Evolutionary conservation across 2,797 vertebrate genomes (phyloP).

Genomic region (Rhinella marina): DNA sequence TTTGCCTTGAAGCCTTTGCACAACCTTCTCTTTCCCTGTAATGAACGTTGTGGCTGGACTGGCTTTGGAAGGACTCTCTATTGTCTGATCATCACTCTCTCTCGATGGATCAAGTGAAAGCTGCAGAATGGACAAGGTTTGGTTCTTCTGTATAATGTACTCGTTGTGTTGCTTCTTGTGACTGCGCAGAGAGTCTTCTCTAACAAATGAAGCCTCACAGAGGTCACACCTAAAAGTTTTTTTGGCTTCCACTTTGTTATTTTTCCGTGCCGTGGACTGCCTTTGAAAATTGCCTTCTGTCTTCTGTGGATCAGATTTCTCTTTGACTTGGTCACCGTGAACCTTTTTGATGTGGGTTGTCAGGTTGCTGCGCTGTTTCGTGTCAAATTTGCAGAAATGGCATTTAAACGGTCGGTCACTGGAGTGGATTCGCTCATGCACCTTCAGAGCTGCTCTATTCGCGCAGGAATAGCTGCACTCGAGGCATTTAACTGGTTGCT

Average conservation of each 20-base stretch:
- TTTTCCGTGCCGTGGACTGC: constrained; percentile 80
- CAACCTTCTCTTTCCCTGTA: constrained; percentile 86
- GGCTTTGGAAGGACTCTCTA: constrained; percentile 73
- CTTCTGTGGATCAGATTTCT: constrained; percentile 66
- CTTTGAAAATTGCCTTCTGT: constrained; percentile 72
- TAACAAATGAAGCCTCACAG: constrained; percentile 90
- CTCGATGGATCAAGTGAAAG: constrained; percentile 69
- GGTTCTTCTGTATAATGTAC: constrained; percentile 64
- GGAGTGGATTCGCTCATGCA: constrained; percentile 91
- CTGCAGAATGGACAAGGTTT: constrained; percentile 73
- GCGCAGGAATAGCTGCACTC: constrained; percentile 93
- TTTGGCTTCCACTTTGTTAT: constrained; percentile 87
- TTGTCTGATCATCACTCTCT: constrained; percentile 57
- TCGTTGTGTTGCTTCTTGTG: constrained; percentile 91
- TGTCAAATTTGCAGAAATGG: constrained; percentile 86
- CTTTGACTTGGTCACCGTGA: constrained; percentile 81
- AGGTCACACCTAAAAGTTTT: constrained; percentile 87
- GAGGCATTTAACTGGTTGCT: constrained; percentile 87
- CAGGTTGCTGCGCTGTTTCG: constrained; percentile 95
- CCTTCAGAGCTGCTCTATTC: constrained; percentile 89
- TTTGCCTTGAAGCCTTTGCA: constrained; percentile 66
- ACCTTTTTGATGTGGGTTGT: constrained; percentile 90
- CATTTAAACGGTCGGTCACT: constrained; percentile 93
- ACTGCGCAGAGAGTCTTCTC: constrained; percentile 94
- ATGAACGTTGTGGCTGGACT: constrained; percentile 72